Base-by-base conservation (phyloP, 2,888 invertebrate species). In the Amblyjoppa fuscipennis region DNA sequence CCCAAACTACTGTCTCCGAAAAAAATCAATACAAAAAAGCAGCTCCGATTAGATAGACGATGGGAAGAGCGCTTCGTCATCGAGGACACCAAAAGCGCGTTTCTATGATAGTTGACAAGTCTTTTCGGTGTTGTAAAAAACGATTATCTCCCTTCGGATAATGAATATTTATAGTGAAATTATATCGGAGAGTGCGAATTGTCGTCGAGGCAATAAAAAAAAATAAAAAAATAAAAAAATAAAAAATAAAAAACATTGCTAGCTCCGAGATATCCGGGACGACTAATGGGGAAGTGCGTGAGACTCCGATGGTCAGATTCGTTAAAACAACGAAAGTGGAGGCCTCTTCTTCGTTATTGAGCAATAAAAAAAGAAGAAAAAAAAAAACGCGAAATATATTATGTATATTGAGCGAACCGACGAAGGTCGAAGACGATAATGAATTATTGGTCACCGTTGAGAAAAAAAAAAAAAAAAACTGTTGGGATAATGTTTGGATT, bases 1-100 rank as follows among this genome's bases (percentile, higher is more conserved):
- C 66, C 28, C 88, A 86, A 88, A 28, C 9, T 28, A 38, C 31
- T n/a, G 28, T 41, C 20, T 45, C 25, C 16, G 2, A 31, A 34
- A 34, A 34, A 56, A 20, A 25, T 4, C 71, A 56, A 75, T 51
- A 70, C 20, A 34, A 73, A 45, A 34, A 45, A 34, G 20, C 28
- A 76, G 53, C 76, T 71, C 70, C 45, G 53, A 66, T 73, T 13
- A 3, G 6, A 61, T 31, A 6, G 11, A 13, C 11, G 20, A 56
- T 6, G 6, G 6, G 7, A 34, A 34, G 34, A 7, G 34, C 34
- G 7, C 34, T 34, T 34, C 34, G 34, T 34, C 34, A 34, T 34
- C 34, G 34, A 34, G 34, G 34, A 34, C 34, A 7, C 7, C 41
- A 11, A 41, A 41, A 11, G 11, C 9, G 41, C 41, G 41, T 11